A percentile compares a stretch with the other conserved stretches of the same genome.
phyloP scores from a whole-genome alignment of 2,888 invertebrate species.

The Lacanobia oleracea region DNA sequence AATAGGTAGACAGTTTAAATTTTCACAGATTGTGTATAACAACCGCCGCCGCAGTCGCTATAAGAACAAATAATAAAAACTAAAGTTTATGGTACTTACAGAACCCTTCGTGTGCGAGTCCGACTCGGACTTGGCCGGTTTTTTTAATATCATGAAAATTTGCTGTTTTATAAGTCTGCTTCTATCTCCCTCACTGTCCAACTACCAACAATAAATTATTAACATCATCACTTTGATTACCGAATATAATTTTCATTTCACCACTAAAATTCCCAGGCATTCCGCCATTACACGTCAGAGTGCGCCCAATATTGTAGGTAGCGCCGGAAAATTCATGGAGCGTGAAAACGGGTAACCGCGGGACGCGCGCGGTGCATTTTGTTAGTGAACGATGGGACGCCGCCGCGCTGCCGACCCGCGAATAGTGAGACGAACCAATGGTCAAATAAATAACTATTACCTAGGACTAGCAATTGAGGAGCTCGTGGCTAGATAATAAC shows the following conservation, averaged over 20 bases:
- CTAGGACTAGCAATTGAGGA: too few relatives aligned
- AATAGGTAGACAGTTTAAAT: too few relatives aligned
- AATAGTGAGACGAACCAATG: not conserved
- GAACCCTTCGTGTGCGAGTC: too few relatives aligned
- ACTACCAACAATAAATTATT: not conserved
- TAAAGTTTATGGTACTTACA: too few relatives aligned
- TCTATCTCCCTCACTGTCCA: not conserved
- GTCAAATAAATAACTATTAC: too few relatives aligned
- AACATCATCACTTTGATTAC: not conserved
- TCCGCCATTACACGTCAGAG: constrained; percentile 34
- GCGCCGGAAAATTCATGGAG: constrained; percentile 55
- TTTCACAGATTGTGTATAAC: too few relatives aligned
- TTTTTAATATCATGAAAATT: too few relatives aligned
- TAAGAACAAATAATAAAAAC: too few relatives aligned
- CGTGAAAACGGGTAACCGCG: constrained; percentile 51
- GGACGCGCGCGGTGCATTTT: constrained; percentile 38
- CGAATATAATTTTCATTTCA: constrained; percentile 29
- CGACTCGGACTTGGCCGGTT: too few relatives aligned
- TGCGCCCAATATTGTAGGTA: constrained; percentile 41
- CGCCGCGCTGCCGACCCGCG: not conserved
- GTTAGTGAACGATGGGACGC: constrained; percentile 20
- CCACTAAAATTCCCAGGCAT: constrained; percentile 23
- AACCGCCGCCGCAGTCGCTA: too few relatives aligned
- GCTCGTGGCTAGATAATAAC: too few relatives aligned
- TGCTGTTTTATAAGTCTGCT: not conserved